phyloP scores from a whole-genome alignment of 2,888 invertebrate genomes.

The Hyles lineata region DNA sequence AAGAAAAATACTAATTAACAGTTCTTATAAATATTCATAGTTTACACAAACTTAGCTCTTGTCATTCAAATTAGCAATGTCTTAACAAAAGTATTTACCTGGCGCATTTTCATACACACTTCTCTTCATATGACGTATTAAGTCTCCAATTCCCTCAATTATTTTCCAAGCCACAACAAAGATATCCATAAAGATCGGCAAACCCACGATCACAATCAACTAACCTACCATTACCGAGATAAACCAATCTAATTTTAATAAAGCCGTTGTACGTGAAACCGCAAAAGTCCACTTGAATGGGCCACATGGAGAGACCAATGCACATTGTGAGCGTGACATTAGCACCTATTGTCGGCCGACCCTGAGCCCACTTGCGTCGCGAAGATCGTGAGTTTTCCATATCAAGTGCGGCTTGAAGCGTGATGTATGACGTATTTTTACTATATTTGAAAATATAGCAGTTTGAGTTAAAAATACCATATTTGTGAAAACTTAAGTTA shows the following conservation, averaged over 20 bases:
- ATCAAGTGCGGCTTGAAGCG: conserved; percentile 36
- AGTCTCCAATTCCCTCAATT: no score
- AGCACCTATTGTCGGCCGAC: conserved; percentile 58
- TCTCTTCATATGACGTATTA: no score
- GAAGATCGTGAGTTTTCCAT: conserved; percentile 50
- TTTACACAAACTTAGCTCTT: no score
- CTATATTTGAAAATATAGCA: not conserved
- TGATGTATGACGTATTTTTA: conserved; percentile 11
- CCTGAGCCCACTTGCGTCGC: conserved; percentile 51
- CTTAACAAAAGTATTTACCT: no score
- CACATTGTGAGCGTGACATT: conserved; percentile 52
- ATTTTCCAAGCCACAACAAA: conserved; percentile 1
- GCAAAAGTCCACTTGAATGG: conserved; percentile 33
- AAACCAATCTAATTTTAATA: conserved; percentile 18
- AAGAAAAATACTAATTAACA: no score
- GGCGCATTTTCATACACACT: no score
- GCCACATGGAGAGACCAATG: conserved; percentile 42
- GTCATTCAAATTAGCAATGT: no score
- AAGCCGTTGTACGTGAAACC: conserved; percentile 7
- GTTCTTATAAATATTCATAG: no score
- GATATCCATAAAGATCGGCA: not conserved
- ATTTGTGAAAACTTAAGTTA: no score
- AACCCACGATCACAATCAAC: not conserved
- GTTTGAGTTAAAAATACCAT: no score
- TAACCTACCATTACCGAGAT: not conserved